Percentiles rank a stretch among this genome's conserved stretches.
These are phyloP conservation scores for Varecia variegata DNA, from an alignment of 2,797 vertebrate species.

Conservation along the genomic window DNA sequence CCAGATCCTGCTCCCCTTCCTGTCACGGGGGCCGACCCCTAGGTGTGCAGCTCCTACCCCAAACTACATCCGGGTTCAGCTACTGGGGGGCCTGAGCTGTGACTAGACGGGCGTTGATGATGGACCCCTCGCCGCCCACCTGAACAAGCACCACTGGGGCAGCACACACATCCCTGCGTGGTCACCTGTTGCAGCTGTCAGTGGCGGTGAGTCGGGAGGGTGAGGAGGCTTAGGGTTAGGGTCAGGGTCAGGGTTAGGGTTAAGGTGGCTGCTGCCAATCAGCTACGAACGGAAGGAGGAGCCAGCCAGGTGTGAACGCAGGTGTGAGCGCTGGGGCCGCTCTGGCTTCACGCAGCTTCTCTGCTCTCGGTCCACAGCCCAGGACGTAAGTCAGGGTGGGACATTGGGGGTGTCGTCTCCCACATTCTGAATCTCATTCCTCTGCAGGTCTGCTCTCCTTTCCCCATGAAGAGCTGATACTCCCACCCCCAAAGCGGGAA, in stretches of 20 bases:
- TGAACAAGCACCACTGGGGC: fast-evolving
- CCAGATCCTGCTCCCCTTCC: not conserved
- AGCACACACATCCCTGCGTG: not conserved
- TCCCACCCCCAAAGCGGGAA: not conserved
- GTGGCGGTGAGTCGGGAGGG: not conserved
- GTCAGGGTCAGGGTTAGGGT: too few relatives aligned
- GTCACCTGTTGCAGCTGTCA: too few relatives aligned
- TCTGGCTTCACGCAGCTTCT: not conserved
- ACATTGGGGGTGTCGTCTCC: not conserved
- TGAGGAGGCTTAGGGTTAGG: too few relatives aligned
- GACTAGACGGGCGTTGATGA: not conserved
- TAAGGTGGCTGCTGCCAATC: not conserved
- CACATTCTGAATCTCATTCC: not conserved
- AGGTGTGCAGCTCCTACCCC: not conserved
- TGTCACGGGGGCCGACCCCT: not conserved
- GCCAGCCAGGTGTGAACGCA: not conserved
- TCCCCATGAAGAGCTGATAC: not conserved
- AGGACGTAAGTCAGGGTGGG: not conserved
- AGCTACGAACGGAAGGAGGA: not conserved
- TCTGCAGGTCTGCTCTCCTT: not conserved
- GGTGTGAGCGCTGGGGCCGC: not conserved
- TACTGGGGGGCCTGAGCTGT: not conserved
- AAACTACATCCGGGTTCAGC: not conserved
- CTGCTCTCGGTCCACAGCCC: not conserved
- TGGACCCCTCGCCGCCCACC: fast-evolving